Evolutionary conservation across 2,797 vertebrate species (phyloP), one percentile per base, ranked within the genome.

Genomic region (Lindbergichthys nudifrons): DNA sequence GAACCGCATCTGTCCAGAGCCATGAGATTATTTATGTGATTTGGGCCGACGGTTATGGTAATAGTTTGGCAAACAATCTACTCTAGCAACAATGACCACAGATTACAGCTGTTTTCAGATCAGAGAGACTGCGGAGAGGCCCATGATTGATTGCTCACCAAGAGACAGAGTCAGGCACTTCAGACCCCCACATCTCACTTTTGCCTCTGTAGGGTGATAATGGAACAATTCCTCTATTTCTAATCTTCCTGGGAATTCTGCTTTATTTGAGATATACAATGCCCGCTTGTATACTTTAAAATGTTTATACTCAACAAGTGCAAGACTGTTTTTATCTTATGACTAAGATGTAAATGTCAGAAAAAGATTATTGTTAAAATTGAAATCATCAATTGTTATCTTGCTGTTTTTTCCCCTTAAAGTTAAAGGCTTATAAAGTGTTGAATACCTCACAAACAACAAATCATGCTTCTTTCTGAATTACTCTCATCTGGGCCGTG

Each of bases 61-160:
- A 98, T 98, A 96, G 96, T 98, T 99, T 97, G 96, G 96, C 96
- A 97, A 98, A 98, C 96, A 98, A 97, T 97, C 97, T 96, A 96
- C 96, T 96, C 93, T 89, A 94, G 95, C 96, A 96, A 95, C 96
- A 97, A 95, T 95, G 96, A 95, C 95, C 92, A 88, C 94, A 95
- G 96, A 97, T 97, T 98, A 98, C 96, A 98, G 96, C 96, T 97
- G 96, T 97, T 98, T 96, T 96, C 94, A 96, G 95, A 96, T 96
- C 94, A 94, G 90, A 93, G 94, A 92, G 8, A 73, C 94, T 95
- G 93, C 94, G 94, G 93, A 94, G 95, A 95, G 95, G 90, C 91
- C 91, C 91, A 96, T 97, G 97, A 98, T 96, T 95, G 95, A 98
- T 96, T 96, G 89, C 94, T 90, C 79, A 82, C 87, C 86, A 89